Evolutionary conservation across 2,888 invertebrate species (phyloP).

Genomic region (Xestia ashworthii): DNA sequence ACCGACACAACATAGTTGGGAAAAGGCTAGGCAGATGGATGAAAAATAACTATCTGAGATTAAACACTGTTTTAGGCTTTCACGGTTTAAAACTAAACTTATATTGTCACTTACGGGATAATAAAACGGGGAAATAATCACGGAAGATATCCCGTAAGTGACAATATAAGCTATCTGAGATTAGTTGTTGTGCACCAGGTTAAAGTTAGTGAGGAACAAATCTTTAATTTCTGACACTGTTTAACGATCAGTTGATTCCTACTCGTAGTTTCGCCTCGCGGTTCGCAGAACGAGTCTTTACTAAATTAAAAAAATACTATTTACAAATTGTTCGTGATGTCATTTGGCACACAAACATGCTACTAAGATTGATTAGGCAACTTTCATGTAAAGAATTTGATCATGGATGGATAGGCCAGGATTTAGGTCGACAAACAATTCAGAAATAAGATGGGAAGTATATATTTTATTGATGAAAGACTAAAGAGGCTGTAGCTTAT

Average conservation of each 20-base stretch:
- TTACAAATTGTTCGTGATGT: constrained; percentile 24
- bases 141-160: too few relatives aligned
- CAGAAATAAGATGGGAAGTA: background rate
- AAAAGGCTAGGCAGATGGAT: too few relatives aligned
- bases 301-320: constrained; percentile 29
- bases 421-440: background rate
- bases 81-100: too few relatives aligned
- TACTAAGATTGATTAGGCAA: constrained; percentile 14
- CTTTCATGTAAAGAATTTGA: background rate
- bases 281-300: background rate
- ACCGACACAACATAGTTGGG: too few relatives aligned
- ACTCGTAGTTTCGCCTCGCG: background rate
- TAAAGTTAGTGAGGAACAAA: background rate
- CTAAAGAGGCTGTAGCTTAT: background rate
- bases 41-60: background rate
- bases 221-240: background rate
- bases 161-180: background rate
- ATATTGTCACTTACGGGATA: too few relatives aligned
- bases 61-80: too few relatives aligned
- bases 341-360: constrained; percentile 7
- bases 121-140: too few relatives aligned
- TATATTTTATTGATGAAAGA: background rate
- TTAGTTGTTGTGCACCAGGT: background rate
- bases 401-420: background rate
- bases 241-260: background rate